Conservation (phyloP, 2,888 invertebrate genomes). For the Dromius quadrimaculatus region DNA sequence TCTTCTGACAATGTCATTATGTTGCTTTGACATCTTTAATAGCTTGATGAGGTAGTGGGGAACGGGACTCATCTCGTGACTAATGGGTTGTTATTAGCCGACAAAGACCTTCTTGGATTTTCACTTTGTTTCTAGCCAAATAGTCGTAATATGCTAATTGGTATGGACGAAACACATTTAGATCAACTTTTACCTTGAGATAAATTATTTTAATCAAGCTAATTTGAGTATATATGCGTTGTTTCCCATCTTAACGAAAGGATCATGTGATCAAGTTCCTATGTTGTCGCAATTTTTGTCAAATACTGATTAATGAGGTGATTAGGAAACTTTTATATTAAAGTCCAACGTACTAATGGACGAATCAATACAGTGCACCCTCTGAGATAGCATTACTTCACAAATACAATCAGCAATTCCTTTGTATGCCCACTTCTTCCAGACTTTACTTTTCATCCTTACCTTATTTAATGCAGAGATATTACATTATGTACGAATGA, state of each 20-base stretch:
- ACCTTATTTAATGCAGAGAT: too few species aligned
- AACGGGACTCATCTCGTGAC: background rate
- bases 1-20: slow-evolving; percentile 12
- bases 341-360: slow-evolving; percentile 26
- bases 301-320: slow-evolving; percentile 31
- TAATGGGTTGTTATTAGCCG: slow-evolving; percentile 8
- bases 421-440: too few species aligned
- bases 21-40: slow-evolving; percentile 9
- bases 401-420: too few species aligned
- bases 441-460: too few species aligned
- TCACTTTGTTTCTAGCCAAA: background rate
- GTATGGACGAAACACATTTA: background rate
- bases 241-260: slow-evolving; percentile 5
- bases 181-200: slow-evolving; percentile 24
- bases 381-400: slow-evolving; percentile 21
- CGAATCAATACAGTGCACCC: slow-evolving; percentile 26
- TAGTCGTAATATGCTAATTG: slow-evolving; percentile 10
- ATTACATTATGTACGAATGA: too few species aligned
- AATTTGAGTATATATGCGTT: slow-evolving; percentile 21
- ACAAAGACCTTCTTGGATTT: background rate
- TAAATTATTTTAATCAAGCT: slow-evolving; percentile 8
- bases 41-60: background rate
- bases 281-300: slow-evolving; percentile 31
- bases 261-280: slow-evolving; percentile 3
- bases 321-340: slow-evolving; percentile 33